Evolutionary conservation across 1,140 invertebrate species (phyloP), one percentile per base, ranked within the genome.

Genomic region (Drosophila mauritiana): DNA sequence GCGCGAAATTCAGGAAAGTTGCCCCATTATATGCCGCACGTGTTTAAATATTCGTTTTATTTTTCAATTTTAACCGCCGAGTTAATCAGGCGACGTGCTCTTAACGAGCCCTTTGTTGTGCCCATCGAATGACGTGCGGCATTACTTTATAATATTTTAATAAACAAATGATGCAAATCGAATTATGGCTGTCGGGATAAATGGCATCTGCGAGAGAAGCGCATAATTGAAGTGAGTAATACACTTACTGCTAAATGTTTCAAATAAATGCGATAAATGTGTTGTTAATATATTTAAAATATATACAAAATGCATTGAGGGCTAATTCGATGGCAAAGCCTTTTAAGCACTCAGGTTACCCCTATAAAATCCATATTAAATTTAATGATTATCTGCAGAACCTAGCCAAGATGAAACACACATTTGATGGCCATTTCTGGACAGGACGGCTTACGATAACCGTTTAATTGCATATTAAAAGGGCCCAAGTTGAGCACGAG

Each of bases 401-500:
- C 17, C 8, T 11, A 53, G 12, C 31, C 12, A 57, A 17, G 4
- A 17, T 40, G 12, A 4, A 49, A 34, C 17, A 8, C 27, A 10
- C 49, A 36, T 63, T 49, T 42, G n/a, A 51, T 51, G 62, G 37
- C 37, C 37, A 27, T 15, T 64, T 52, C 59, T 65, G 59, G 64
- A 37, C 64, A 42, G 51, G 31, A 49, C 4, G 52, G 56, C 45
- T 15, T 56, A 54, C 55, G 57, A 77, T 79, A 73, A 77, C 75
- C 49, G 43, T 76, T 69, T 89, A 83, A 83, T 88, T 83, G 63
- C 72, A 65, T 64, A 76, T 79, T 73, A 73, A 83, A 83, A 64
- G 25, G 31, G 15, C 39, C 57, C 45, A 63, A 79, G 56, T 27
- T 55, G 27, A 45, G 40, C 27, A 20, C 31, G 57, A 58, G 53